Conservation (phyloP, 2,113 vertebrate genomes). For the Craseonycteris thonglongyai region DNA sequence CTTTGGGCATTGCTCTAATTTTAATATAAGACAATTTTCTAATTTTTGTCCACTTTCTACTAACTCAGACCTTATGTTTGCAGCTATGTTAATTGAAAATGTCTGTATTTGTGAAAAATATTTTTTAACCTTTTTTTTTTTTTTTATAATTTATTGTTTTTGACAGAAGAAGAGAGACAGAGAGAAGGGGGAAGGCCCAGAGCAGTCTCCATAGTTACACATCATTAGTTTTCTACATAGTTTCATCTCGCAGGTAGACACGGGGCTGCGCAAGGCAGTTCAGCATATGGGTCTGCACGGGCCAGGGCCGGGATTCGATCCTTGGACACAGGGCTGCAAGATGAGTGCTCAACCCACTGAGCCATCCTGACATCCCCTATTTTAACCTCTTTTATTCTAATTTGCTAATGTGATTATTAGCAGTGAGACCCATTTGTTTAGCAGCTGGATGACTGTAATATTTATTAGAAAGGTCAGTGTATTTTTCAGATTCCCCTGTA, state of each 20-base stretch:
- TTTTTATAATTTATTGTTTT: too few species aligned
- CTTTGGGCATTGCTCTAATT: conserved; percentile 55
- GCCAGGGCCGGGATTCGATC: too few species aligned
- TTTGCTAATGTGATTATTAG: not conserved
- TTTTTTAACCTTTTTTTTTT: not conserved
- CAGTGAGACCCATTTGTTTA: not conserved
- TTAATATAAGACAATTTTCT: conserved; percentile 63
- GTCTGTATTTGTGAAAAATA: not conserved
- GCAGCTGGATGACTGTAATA: not conserved
- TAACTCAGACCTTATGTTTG: conserved; percentile 45
- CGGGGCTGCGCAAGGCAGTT: too few species aligned
- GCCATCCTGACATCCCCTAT: too few species aligned
- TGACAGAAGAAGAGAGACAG: too few species aligned
- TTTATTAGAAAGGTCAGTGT: not conserved
- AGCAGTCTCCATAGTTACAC: too few species aligned
- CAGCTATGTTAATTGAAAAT: conserved; percentile 58
- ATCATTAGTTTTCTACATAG: too few species aligned
- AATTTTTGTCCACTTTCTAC: conserved; percentile 53
- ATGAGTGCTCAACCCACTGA: too few species aligned
- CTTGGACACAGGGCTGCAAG: too few species aligned
- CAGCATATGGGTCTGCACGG: too few species aligned
- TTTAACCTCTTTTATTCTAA: conserved; percentile 25
- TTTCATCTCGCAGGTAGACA: too few species aligned
- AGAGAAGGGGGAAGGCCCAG: too few species aligned
- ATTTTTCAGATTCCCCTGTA: not conserved